A percentile compares a stretch with the other conserved stretches of the same genome.
phyloP scores from a whole-genome alignment of 2,797 vertebrate species.

The Crocodylus rhombifer region DNA sequence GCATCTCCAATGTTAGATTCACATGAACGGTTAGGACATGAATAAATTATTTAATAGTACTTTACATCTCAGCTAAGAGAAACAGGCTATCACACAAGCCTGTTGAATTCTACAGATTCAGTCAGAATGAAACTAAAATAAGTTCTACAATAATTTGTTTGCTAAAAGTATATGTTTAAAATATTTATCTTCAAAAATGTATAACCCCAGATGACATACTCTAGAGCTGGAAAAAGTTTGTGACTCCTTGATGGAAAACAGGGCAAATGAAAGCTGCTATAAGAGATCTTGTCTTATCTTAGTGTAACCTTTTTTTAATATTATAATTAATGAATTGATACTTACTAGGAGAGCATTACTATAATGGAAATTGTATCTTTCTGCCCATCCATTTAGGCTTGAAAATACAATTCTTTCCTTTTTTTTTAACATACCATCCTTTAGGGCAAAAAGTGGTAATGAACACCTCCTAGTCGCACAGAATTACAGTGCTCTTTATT shows the following conservation, averaged over 20 bases:
- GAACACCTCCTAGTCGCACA: constrained; percentile 89
- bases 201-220: constrained; percentile 41
- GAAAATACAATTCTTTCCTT: constrained; percentile 88
- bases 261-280: constrained; percentile 48
- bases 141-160: constrained; percentile 74
- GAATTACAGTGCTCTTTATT: constrained; percentile 93
- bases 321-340: constrained; percentile 72
- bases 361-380: constrained; percentile 74
- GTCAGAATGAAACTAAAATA: constrained; percentile 66
- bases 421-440: constrained; percentile 89
- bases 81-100: constrained; percentile 68
- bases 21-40: constrained; percentile 54
- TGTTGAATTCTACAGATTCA: constrained; percentile 70
- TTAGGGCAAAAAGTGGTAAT: constrained; percentile 91
- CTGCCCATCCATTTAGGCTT: constrained; percentile 72
- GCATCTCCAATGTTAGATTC: constrained; percentile 33
- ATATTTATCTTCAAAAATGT: constrained; percentile 35
- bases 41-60: constrained; percentile 72
- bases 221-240: constrained; percentile 66
- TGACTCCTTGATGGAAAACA: constrained; percentile 54
- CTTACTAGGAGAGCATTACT: constrained; percentile 73
- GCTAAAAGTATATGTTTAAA: constrained; percentile 67
- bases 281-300: constrained; percentile 9
- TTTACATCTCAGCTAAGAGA: constrained; percentile 70
- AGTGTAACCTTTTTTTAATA: constrained; percentile 59